Evolutionary conservation across 2,888 invertebrate species (phyloP), one percentile per base, ranked within the genome.

Genomic region (Laspeyria flexula): DNA sequence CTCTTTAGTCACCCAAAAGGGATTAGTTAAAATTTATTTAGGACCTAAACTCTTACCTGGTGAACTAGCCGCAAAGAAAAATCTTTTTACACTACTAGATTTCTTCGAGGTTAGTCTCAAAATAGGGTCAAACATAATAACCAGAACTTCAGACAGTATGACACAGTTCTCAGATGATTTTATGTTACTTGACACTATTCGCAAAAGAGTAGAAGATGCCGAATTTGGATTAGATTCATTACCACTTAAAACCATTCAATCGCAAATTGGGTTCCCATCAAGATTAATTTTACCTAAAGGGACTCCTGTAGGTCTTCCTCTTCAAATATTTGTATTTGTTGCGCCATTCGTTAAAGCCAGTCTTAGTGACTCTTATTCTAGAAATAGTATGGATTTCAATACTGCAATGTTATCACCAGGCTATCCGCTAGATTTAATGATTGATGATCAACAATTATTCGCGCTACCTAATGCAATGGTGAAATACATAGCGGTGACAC

Each of bases 271-370:
- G 48, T 95, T 95, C 85, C 96, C 96, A 15, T 90, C 94, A 46
- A 93, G 96, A 53, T 86, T 96, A 42, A 79, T 96, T 44, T 84
- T 97, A 44, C 96, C 97, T 2, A 95, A 93, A 80, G 97, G 97
- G 49, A 94, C 90, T 64, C 77, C 85, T 10, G 93, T 93, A 58
- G 96, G 97, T 15, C 84, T 95, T 70, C 93, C 93, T 15, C 92
- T 94, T 77, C 94, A 94, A 75, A 79, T 96, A 43, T 94, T 94
- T 85, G 93, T 94, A 53, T 93, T 95, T 67, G 85, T 95, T 40
- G 93, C 93, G 34, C 94, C 95, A 39, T 91, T 69, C 63, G 71
- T 93, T 61, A 82, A 91, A 76, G 65, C 78, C 30, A 62, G 71
- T 52, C 21, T 75, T 6, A 65, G 64, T 33, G 75, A 83, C 15